These are phyloP conservation scores for Alentia gelatinosa DNA, from an alignment of 2,888 invertebrate species.

Conservation along the genomic window DNA sequence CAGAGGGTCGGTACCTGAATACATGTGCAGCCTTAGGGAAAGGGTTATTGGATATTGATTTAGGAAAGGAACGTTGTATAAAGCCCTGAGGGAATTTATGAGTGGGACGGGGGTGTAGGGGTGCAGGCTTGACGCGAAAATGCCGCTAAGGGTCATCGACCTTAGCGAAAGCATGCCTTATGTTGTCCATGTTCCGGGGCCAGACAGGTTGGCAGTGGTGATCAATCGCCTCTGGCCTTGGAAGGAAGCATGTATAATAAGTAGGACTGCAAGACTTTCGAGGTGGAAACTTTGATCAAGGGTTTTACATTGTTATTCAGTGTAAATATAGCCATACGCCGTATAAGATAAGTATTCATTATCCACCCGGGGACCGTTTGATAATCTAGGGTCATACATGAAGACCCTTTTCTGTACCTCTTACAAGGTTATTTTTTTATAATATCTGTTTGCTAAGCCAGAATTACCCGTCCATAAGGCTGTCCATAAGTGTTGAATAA, in stretches of 20 bases:
- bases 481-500: too few species aligned
- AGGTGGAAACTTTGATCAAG: neutral
- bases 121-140: neutral
- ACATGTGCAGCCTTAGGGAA: neutral
- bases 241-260: neutral
- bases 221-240: neutral
- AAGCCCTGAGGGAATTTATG: too few species aligned
- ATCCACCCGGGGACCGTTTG: too few species aligned
- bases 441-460: too few species aligned
- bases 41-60: neutral
- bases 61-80: too few species aligned
- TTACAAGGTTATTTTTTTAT: too few species aligned
- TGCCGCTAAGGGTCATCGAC: slow-evolving; percentile 1
- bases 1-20: neutral
- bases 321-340: too few species aligned
- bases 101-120: neutral
- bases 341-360: too few species aligned
- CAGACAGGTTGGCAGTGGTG: neutral
- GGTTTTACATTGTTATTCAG: too few species aligned
- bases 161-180: neutral
- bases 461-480: too few species aligned
- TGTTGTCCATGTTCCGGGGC: neutral
- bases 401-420: too few species aligned
- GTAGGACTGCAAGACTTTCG: neutral
- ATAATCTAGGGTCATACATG: too few species aligned